Conservation (phyloP, 2,113 vertebrate genomes). For the Alethe castanea region DNA sequence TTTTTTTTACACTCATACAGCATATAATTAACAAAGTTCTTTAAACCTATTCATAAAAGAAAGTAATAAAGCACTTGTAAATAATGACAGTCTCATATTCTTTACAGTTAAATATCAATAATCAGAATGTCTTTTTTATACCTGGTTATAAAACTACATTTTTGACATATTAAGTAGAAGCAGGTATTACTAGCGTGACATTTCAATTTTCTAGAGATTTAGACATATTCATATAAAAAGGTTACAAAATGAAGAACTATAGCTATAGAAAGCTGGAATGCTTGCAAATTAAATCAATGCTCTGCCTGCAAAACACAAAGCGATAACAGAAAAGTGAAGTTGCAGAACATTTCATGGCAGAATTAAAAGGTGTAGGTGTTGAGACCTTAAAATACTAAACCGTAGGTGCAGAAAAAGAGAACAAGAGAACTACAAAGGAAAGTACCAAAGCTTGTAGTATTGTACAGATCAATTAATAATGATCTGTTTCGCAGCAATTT, state of each 20-base stretch:
- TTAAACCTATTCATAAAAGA: conserved; percentile 69
- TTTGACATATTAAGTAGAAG: conserved; percentile 68
- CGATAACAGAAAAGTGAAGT: conserved; percentile 57
- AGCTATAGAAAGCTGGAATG: conserved; percentile 41
- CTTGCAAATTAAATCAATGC: conserved; percentile 63
- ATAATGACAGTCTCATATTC: conserved; percentile 69
- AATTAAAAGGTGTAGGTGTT: conserved; percentile 63
- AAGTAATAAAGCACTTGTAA: conserved; percentile 75
- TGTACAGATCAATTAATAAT: conserved; percentile 19
- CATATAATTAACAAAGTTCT: conserved; percentile 76
- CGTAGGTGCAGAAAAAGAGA: conserved; percentile 39
- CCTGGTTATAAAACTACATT: conserved; percentile 50
- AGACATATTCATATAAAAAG: conserved; percentile 64
- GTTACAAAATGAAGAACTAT: conserved; percentile 57
- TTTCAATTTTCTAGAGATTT: conserved; percentile 66
- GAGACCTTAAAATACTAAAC: conserved; percentile 65
- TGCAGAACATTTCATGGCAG: conserved; percentile 54
- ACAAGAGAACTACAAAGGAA: conserved; percentile 18
- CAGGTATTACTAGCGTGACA: conserved; percentile 51
- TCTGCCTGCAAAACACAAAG: conserved; percentile 59
- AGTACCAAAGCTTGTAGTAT: not conserved
- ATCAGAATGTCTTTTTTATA: conserved; percentile 63
- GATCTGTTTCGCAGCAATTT: not conserved
- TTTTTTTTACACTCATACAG: conserved; percentile 48
- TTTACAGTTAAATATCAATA: conserved; percentile 71